Evolutionary conservation across 2,113 vertebrate genomes (phyloP).

Genomic region (Centropus unirufus): DNA sequence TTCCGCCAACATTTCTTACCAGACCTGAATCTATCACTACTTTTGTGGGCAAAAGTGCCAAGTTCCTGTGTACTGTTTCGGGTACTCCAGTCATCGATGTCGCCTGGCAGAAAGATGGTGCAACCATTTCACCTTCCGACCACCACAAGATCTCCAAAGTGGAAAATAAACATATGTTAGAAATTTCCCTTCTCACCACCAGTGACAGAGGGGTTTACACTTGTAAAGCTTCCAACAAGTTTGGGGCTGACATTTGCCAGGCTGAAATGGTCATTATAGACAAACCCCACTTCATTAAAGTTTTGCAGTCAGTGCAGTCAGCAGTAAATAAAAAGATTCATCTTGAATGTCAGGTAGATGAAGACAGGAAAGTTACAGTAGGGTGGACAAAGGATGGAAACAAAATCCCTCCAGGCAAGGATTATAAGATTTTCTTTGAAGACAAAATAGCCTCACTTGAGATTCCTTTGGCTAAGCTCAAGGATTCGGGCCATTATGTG

Average conservation of each 20-base stretch:
- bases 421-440: constrained; percentile 94
- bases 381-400: constrained; percentile 92
- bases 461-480: constrained; percentile 91
- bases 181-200: constrained; percentile 83
- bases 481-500: constrained; percentile 92
- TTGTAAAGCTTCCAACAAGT: constrained; percentile 96
- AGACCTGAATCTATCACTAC: constrained; percentile 92
- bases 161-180: constrained; percentile 90
- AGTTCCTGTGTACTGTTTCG: constrained; percentile 90
- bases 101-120: constrained; percentile 94
- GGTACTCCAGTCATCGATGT: constrained; percentile 91
- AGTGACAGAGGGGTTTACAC: constrained; percentile 89
- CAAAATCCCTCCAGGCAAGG: constrained; percentile 91
- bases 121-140: constrained; percentile 82
- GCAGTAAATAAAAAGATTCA: constrained; percentile 88
- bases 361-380: constrained; percentile 92
- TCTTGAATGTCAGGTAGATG: constrained; percentile 95
- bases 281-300: constrained; percentile 90
- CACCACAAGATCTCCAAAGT: constrained; percentile 82
- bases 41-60: constrained; percentile 91
- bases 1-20: constrained; percentile 92
- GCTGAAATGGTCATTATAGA: constrained; percentile 89
- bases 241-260: constrained; percentile 90
- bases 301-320: constrained; percentile 82
- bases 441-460: constrained; percentile 94